phyloP scores from a whole-genome alignment of 2,113 vertebrate genomes.

The Zosterops pallidus region DNA sequence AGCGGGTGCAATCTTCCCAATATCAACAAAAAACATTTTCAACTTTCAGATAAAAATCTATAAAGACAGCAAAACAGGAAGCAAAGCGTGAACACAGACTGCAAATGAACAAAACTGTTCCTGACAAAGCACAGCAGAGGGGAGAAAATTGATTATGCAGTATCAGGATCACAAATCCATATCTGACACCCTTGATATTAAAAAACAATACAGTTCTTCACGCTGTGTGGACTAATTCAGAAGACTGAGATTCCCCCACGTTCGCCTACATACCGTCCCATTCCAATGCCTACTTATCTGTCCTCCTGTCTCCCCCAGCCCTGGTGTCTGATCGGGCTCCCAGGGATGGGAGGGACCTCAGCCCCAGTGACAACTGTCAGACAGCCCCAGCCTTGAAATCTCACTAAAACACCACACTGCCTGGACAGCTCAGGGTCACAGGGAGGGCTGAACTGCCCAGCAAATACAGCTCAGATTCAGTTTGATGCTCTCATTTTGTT shows the following conservation, averaged over 20 bases:
- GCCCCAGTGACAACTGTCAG: not conserved
- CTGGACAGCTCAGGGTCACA: not conserved
- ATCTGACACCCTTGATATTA: conserved; percentile 44
- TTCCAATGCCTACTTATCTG: not conserved
- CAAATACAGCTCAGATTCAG: not conserved
- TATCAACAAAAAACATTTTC: conserved; percentile 38
- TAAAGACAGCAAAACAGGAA: conserved; percentile 47
- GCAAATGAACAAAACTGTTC: conserved; percentile 45
- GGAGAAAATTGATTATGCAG: conserved; percentile 58
- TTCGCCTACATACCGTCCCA: not conserved
- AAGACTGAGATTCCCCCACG: not conserved
- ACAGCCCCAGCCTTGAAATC: not conserved
- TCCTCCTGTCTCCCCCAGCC: not conserved
- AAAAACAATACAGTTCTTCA: conserved; percentile 49
- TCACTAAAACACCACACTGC: accelerated
- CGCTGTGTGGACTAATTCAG: conserved; percentile 7
- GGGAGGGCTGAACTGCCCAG: not conserved
- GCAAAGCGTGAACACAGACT: conserved; percentile 19
- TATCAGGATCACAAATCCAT: conserved; percentile 61
- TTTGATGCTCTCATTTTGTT: not conserved
- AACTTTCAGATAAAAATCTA: conserved; percentile 57
- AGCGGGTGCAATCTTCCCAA: not conserved
- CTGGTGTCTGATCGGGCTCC: accelerated
- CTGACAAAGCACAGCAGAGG: conserved; percentile 48
- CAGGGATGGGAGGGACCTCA: not conserved